Evolutionary conservation across 2,113 vertebrate genomes (phyloP).

Genomic region (Eolophus roseicapilla): DNA sequence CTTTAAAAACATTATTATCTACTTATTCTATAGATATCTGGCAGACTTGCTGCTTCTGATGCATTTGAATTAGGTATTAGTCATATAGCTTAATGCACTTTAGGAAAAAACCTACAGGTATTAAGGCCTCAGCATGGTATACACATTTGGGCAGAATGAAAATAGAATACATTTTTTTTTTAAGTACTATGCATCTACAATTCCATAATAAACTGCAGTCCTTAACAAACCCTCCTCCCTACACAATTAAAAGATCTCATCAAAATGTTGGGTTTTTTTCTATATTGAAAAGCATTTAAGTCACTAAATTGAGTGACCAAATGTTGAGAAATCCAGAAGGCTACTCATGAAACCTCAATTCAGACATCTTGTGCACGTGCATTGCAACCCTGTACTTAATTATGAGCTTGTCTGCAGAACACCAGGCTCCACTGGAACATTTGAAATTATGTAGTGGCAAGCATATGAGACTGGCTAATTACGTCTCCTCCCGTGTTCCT

Average conservation of each 20-base stretch:
- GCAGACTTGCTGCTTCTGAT: not conserved
- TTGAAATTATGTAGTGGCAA: not conserved
- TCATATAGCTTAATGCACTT: not conserved
- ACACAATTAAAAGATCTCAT: not conserved
- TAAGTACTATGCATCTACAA: not conserved
- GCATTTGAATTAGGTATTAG: not conserved
- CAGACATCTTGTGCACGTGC: not conserved
- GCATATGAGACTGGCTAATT: not conserved
- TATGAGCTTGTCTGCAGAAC: not conserved
- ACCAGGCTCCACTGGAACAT: not conserved
- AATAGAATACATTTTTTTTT: not conserved
- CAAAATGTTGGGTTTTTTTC: not conserved
- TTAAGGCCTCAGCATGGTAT: not conserved
- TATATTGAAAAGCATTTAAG: not conserved
- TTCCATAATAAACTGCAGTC: not conserved
- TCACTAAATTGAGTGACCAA: not conserved
- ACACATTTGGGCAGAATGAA: not conserved
- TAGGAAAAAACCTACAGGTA: not conserved
- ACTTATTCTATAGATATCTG: not conserved
- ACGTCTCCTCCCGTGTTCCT: not conserved
- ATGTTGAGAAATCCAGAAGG: not conserved
- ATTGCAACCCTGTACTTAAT: conserved; percentile 6
- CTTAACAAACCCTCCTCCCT: not conserved
- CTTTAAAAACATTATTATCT: not conserved
- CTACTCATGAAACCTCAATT: conserved; percentile 5